Conservation (phyloP, 2,113 vertebrate species). For the Sinocyclocheilus maitianheensis region DNA sequence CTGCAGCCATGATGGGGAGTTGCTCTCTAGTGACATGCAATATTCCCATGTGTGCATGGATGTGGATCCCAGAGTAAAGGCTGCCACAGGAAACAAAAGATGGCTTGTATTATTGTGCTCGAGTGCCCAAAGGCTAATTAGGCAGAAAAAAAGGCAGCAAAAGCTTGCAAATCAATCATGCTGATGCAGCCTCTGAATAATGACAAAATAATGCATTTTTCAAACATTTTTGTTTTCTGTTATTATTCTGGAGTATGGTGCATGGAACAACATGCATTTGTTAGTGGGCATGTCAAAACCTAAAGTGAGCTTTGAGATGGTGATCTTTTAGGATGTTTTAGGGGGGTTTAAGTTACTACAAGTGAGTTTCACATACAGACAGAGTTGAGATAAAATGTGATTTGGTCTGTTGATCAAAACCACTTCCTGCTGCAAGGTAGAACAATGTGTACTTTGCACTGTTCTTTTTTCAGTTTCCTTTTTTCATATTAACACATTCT, state of each 20-base stretch:
- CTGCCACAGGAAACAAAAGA: conserved; percentile 70
- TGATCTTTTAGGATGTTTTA: neutral
- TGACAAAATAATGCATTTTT: conserved; percentile 55
- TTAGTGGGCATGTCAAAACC: neutral
- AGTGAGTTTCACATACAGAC: neutral
- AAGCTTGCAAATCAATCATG: conserved; percentile 71
- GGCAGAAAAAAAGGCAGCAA: conserved; percentile 43
- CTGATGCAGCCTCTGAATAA: conserved; percentile 55
- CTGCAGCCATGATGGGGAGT: conserved; percentile 64
- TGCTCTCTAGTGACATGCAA: conserved; percentile 65
- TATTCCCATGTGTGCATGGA: conserved; percentile 56
- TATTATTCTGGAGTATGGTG: neutral
- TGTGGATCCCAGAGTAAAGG: conserved; percentile 58
- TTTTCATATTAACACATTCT: neutral
- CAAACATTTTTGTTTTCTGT: conserved; percentile 36
- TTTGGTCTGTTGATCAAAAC: conserved; percentile 66
- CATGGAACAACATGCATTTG: neutral
- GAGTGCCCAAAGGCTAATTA: conserved; percentile 66
- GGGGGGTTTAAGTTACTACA: neutral
- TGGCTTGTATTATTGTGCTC: conserved; percentile 67
- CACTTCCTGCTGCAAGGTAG: conserved; percentile 71
- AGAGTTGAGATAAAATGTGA: conserved; percentile 49
- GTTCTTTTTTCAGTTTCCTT: neutral
- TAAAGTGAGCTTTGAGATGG: neutral
- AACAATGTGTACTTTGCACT: conserved; percentile 67